Conservation (phyloP, 2,888 invertebrate species). For the Nineta flava region DNA sequence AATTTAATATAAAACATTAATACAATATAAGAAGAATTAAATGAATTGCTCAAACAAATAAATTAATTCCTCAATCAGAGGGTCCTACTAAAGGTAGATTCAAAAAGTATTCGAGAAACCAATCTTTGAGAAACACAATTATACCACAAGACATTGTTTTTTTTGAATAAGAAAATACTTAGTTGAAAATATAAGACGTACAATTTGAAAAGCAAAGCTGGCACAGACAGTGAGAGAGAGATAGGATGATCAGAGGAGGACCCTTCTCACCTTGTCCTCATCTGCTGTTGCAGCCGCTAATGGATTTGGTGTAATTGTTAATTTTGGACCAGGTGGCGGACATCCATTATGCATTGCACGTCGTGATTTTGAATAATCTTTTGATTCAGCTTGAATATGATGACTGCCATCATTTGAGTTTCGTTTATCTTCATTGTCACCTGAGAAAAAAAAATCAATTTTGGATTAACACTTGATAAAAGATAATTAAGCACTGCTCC, state of each 20-base stretch:
- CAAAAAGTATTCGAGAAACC: too few species aligned
- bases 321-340: conserved; percentile 25
- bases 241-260: conserved; percentile 16
- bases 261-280: conserved; percentile 44
- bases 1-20: too few species aligned
- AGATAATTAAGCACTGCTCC: neutral
- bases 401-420: conserved; percentile 23
- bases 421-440: conserved; percentile 19
- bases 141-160: too few species aligned
- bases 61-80: too few species aligned
- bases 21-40: too few species aligned
- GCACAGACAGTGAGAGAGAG: conserved; percentile 9
- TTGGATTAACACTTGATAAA: neutral
- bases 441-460: conserved; percentile 10
- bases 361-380: conserved; percentile 24
- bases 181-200: neutral
- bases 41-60: too few species aligned
- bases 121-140: too few species aligned
- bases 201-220: neutral
- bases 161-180: too few species aligned
- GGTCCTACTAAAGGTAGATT: too few species aligned
- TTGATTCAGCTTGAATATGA: conserved; percentile 26
- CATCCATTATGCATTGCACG: conserved; percentile 20
- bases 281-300: conserved; percentile 38
- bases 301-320: conserved; percentile 63